Evolutionary conservation across 2,888 invertebrate genomes (phyloP).

Genomic region (Trisateles emortualis): DNA sequence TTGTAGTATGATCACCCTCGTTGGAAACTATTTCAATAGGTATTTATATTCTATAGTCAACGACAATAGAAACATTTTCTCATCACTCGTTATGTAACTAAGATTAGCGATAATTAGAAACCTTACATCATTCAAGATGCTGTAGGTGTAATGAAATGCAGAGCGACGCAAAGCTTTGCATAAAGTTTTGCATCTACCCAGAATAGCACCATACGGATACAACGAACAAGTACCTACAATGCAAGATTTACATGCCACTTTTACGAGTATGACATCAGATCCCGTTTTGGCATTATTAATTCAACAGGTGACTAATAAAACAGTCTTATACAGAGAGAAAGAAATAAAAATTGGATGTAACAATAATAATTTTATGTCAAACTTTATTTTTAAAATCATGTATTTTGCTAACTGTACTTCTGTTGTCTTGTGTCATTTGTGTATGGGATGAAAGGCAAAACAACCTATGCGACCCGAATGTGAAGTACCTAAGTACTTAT

Average conservation of each 20-base stretch:
- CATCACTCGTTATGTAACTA: slow-evolving; percentile 7
- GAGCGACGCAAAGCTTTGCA: background rate
- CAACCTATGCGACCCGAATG: too few species aligned
- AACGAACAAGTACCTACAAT: background rate
- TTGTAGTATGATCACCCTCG: slow-evolving; percentile 24
- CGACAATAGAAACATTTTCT: slow-evolving; percentile 19
- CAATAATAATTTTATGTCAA: too few species aligned
- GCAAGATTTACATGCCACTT: background rate
- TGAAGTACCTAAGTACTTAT: too few species aligned
- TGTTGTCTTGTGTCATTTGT: too few species aligned
- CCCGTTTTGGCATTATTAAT: slow-evolving; percentile 11
- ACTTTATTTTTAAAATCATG: too few species aligned
- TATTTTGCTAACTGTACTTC: too few species aligned
- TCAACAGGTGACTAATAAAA: slow-evolving; percentile 18
- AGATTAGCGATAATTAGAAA: slow-evolving; percentile 2
- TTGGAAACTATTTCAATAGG: slow-evolving; percentile 18
- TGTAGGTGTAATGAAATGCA: background rate
- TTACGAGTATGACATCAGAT: slow-evolving; percentile 14
- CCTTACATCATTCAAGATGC: background rate
- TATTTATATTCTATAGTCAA: slow-evolving; percentile 3
- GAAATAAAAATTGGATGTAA: too few species aligned
- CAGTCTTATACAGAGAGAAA: background rate
- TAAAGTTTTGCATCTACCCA: background rate
- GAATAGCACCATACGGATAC: background rate
- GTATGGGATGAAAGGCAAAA: too few species aligned